Evolutionary conservation across 2,888 invertebrate genomes (phyloP), one percentile per base, ranked within the genome.

Genomic region (Drosophila lacicola): DNA sequence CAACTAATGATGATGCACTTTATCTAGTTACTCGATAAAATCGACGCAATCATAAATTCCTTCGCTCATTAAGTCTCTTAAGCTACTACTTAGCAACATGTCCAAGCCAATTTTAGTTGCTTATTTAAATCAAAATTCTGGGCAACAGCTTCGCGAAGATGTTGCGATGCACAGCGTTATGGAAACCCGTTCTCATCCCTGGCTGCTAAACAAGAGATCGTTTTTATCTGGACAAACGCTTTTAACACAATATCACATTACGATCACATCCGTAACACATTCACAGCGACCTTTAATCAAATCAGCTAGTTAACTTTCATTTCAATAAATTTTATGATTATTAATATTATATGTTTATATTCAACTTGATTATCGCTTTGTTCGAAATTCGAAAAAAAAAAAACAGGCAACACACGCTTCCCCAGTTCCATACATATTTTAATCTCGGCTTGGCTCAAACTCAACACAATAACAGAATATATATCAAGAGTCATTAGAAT

Each of bases 401-500:
- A 39, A 67, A 53, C 50, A 71, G 54, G 47, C 62, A 73, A 74
- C 74, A 80, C 78, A 78, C 70, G 66, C 70, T 55, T 54, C 46
- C 50, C 50, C 61, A 54, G 36, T 51, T 47, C 50, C 60, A 53
- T 63, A 68, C 63, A 63, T 74, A 66, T 58, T 58, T 68, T 65
- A 58, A 72, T 55, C 50, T 56, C 19, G 55, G 54, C 64, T 60
- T 56, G 61, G n/a, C 13, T 41, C 39, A 68, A 58, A 50, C 41
- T 53, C 54, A 57, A 39, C 56, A 60, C 45, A 47, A 47, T 47
- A 42, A 41, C 47, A 55, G 46, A 47, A 56, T 58, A 55, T 63
- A 78, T 77, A 86, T 82, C 82, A 84, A 80, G 70, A 82, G 80
- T 86, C 90, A 85, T 90, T 90, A 89, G 90, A 90, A 90, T 90